Evolutionary conservation across 2,888 invertebrate genomes (phyloP).

Genomic region (Torymus tubicola): DNA sequence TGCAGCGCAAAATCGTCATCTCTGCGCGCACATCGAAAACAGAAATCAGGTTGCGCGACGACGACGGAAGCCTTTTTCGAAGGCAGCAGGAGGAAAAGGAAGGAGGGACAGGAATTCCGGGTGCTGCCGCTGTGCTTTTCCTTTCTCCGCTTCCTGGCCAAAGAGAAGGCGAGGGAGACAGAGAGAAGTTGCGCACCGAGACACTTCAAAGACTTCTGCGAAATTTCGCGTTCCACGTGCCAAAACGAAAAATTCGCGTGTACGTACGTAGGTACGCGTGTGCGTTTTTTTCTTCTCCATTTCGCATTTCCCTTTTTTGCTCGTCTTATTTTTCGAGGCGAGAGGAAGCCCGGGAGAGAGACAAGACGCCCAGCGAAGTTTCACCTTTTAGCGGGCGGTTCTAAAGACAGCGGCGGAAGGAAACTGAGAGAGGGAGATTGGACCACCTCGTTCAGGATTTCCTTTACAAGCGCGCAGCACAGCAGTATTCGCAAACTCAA

Average conservation of each 20-base stretch:
- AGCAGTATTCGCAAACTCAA: constrained; percentile 61
- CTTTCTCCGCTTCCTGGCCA: constrained; percentile 2
- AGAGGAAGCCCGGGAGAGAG: neutral
- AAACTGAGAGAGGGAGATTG: constrained; percentile 33
- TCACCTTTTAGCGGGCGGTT: constrained; percentile 13
- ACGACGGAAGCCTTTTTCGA: constrained; percentile 24
- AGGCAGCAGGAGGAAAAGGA: constrained; percentile 2
- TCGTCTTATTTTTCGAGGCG: constrained; percentile 37
- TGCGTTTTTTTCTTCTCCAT: neutral
- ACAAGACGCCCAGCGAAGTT: constrained; percentile 11
- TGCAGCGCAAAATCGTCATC: constrained; percentile 10
- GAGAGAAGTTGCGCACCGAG: constrained; percentile 14
- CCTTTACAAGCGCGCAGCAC: constrained; percentile 55
- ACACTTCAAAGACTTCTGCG: constrained; percentile 49
- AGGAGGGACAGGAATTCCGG: neutral
- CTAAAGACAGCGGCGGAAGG: constrained; percentile 25
- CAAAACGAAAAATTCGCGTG: constrained; percentile 41
- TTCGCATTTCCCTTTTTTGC: constrained; percentile 11
- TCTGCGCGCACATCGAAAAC: constrained; percentile 25
- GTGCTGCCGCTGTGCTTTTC: constrained; percentile 2
- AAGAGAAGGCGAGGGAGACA: constrained; percentile 9
- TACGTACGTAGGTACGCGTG: neutral
- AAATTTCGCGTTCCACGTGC: constrained; percentile 42
- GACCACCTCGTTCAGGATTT: constrained; percentile 59
- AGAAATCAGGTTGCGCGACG: constrained; percentile 41